These are phyloP conservation scores for Strigops habroptila DNA, from an alignment of 2,113 vertebrate genomes.

Conservation along the genomic window DNA sequence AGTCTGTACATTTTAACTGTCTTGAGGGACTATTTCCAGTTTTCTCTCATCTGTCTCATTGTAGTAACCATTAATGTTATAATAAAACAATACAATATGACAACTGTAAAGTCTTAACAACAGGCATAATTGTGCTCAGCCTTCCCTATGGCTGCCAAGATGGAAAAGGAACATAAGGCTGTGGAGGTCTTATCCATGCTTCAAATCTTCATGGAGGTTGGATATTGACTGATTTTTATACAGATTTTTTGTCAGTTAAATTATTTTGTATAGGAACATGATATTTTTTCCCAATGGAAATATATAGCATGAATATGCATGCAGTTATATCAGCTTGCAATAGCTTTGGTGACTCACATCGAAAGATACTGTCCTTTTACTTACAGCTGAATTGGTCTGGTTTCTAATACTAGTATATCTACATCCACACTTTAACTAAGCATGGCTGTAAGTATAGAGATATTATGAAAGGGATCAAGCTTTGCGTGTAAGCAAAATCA, in stretches of 20 bases:
- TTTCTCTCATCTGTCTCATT: constrained; percentile 8
- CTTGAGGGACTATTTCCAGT: constrained; percentile 27
- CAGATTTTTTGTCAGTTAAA: background rate
- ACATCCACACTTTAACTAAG: background rate
- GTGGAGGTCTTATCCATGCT: background rate
- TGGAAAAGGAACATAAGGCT: background rate
- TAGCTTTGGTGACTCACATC: background rate
- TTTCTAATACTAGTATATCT: background rate
- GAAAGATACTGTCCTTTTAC: background rate
- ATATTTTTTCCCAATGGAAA: background rate
- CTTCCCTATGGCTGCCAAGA: background rate
- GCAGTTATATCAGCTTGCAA: background rate
- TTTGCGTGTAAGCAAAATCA: background rate
- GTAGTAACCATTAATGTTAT: background rate
- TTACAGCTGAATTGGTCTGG: background rate
- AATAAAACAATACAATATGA: constrained; percentile 6
- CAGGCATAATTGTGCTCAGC: background rate
- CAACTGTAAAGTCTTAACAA: background rate
- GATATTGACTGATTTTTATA: background rate
- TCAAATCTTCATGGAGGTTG: background rate
- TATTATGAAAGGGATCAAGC: background rate
- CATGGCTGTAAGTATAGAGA: background rate
- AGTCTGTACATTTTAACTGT: constrained; percentile 24
- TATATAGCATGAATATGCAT: background rate
- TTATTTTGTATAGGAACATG: background rate